Base-by-base conservation (phyloP, 2,797 vertebrate genomes). In the Gastrophryne carolinensis region DNA sequence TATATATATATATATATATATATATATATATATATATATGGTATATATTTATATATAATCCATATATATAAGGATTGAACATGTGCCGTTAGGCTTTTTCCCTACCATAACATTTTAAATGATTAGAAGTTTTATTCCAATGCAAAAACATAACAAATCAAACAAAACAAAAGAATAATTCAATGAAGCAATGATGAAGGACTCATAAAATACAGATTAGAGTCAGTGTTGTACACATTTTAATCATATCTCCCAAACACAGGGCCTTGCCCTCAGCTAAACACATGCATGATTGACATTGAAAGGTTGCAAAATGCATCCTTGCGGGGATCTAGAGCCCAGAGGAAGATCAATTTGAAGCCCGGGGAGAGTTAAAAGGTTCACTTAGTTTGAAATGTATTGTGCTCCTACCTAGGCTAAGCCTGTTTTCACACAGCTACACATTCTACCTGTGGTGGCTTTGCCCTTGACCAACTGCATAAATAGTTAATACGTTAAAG, bases 371-470 rank as follows among this genome's bases (percentile, higher is more conserved):
- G 52, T 77, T 71, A 50, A 75, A 5, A 27, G 71, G 78, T 70
- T 84, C 73, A 57, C 4, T 77, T 58, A 39, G 52, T 56, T 76
- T 67, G 73, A 63, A 24, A 35, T 34, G 52, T 62, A 82, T 72
- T 41, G 79, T 26, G 12, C 75, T 54, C 58, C 71, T 73, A 69
- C 79, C 81, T 81, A 60, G 37, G 79, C 35, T 79, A 72, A 75
- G 27, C 71, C 80, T 80, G 35, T 63, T 57, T 72, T 84, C 82
- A 69, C 79, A 81, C 78, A 74, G 72, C 68, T 83, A 78, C 26
- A 68, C 29, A 32, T 34, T 17, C 78, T 60, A 44, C 57, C 0
- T 0, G n/a, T 79, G 74, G 64, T 77, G 66, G 61, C 81, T 56
- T 73, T 79, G 66, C 64, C 79, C 79, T 19, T 35, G 52, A 79